These are phyloP conservation scores for Neelides folsomi DNA, from an alignment of 2,888 invertebrate genomes.

Conservation along the genomic window DNA sequence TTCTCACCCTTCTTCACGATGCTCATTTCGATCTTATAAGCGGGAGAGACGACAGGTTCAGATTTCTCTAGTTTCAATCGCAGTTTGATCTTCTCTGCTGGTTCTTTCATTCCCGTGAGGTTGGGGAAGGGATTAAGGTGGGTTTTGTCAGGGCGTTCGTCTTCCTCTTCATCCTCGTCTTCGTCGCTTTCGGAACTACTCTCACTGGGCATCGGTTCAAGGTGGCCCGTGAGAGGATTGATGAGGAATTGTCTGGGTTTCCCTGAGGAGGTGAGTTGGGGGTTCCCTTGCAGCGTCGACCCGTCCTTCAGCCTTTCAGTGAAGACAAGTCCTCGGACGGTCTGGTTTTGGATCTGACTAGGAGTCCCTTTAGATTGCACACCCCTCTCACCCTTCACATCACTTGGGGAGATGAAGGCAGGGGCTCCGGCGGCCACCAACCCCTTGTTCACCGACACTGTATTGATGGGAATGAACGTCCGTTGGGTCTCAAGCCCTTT, in stretches of 20 bases:
- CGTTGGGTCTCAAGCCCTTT: too few species aligned
- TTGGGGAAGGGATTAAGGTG: slow-evolving; percentile 5
- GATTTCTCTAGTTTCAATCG: slow-evolving; percentile 69
- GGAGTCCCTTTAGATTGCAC: background rate
- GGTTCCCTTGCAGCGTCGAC: slow-evolving; percentile 6
- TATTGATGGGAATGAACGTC: too few species aligned
- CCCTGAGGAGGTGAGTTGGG: slow-evolving; percentile 38
- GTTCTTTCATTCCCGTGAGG: background rate
- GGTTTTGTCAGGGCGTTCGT: background rate
- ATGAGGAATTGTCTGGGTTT: slow-evolving; percentile 69
- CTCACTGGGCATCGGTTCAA: slow-evolving; percentile 63
- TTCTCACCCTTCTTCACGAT: slow-evolving; percentile 47
- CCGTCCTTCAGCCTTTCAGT: background rate
- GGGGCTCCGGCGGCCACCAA: too few species aligned
- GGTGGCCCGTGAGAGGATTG: slow-evolving; percentile 72
- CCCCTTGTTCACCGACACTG: too few species aligned
- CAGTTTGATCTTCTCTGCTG: slow-evolving; percentile 62
- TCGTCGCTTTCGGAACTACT: slow-evolving; percentile 47
- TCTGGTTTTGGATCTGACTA: slow-evolving; percentile 2
- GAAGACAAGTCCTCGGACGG: background rate
- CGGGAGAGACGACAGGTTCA: slow-evolving; percentile 54
- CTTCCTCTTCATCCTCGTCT: slow-evolving; percentile 34
- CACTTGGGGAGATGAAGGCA: too few species aligned
- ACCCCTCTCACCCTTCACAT: too few species aligned
- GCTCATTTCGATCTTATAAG: slow-evolving; percentile 67